Conservation (phyloP, 2,888 invertebrate species). For the Deilephila porcellus region DNA sequence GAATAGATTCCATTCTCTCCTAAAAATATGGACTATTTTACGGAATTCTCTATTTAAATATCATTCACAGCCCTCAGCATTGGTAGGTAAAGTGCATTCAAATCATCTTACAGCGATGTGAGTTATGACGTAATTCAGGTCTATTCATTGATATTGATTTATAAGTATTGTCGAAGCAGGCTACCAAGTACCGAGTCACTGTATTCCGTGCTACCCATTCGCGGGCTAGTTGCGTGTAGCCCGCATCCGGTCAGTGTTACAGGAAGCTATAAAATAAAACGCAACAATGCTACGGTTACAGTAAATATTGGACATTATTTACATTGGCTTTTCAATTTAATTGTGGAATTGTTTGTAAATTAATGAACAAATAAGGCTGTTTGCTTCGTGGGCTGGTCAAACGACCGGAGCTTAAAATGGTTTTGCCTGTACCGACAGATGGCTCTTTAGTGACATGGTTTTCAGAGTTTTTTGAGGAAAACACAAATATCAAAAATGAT, state of each 20-base stretch:
- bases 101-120: neutral
- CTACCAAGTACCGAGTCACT: constrained; percentile 10
- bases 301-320: constrained; percentile 7
- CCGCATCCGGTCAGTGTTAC: constrained; percentile 29
- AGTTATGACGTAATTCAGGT: neutral
- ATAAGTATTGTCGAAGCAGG: neutral
- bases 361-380: neutral
- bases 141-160: neutral
- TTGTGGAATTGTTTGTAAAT: neutral
- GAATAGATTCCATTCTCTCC: no score
- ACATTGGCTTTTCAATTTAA: constrained; percentile 14
- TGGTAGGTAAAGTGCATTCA: neutral
- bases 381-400: neutral
- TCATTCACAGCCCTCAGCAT: no score
- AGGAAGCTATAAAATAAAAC: constrained; percentile 32
- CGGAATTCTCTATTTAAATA: no score
- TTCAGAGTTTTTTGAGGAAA: no score
- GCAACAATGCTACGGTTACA: constrained; percentile 19
- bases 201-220: constrained; percentile 26
- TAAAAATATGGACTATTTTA: no score
- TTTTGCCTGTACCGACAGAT: no score
- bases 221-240: constrained; percentile 31
- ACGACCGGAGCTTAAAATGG: neutral
- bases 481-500: no score
- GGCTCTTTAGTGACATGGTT: no score